Conservation (phyloP, 2,888 invertebrate genomes). For the Ectemnius cavifrons region DNA sequence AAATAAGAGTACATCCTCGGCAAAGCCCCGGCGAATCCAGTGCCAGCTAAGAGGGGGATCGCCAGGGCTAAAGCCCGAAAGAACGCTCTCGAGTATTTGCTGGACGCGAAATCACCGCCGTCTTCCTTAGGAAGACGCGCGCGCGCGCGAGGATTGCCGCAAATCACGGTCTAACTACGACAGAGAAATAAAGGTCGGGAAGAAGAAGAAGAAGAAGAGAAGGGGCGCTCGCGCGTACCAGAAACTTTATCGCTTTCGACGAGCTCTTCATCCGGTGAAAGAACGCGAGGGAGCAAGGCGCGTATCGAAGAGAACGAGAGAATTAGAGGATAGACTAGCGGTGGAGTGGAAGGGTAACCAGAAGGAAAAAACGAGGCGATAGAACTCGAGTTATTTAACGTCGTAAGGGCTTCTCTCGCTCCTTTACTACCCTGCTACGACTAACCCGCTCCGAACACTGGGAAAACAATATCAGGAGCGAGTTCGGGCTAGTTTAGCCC, state of each 20-base stretch:
- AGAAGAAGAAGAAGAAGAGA: no score
- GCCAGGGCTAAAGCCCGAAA: no score
- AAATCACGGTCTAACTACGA: conserved; percentile 26
- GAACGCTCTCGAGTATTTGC: conserved; percentile 1
- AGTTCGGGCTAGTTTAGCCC: no score
- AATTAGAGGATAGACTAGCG: conserved; percentile 11
- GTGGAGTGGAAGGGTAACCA: not conserved
- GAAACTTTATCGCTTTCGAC: conserved; percentile 39
- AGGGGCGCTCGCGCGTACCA: conserved; percentile 8
- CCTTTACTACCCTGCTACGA: conserved; percentile 18
- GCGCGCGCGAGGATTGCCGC: conserved; percentile 6
- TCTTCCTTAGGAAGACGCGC: conserved; percentile 6
- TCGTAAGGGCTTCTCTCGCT: conserved; percentile 15
- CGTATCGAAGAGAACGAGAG: conserved; percentile 13
- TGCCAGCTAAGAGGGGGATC: not conserved
- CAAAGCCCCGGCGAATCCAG: not conserved
- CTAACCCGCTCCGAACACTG: not conserved
- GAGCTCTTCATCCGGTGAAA: conserved; percentile 24
- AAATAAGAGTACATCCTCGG: not conserved
- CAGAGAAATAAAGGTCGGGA: conserved; percentile 26
- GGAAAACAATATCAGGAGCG: not conserved
- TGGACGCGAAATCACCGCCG: conserved; percentile 27
- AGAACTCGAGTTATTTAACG: conserved; percentile 42
- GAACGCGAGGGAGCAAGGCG: conserved; percentile 8
- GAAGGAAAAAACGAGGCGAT: conserved; percentile 22